These are phyloP conservation scores for Paradoxurus hermaphroditus DNA, from an alignment of 2,113 vertebrate genomes.

Conservation along the genomic window DNA sequence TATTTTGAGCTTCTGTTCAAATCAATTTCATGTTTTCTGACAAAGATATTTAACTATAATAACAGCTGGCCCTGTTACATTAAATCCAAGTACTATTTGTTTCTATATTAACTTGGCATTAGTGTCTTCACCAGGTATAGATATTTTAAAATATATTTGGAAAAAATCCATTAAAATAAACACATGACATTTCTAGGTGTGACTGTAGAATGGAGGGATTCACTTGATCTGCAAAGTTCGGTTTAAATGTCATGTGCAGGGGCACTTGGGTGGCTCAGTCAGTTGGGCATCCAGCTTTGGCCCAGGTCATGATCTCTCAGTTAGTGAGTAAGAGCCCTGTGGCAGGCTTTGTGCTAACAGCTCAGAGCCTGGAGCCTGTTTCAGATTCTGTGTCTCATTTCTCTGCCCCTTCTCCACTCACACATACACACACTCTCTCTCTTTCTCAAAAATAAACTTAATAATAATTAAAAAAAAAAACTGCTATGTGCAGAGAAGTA, in stretches of 20 bases:
- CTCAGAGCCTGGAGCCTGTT: too few relatives aligned
- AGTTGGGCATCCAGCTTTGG: too few relatives aligned
- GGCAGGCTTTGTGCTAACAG: too few relatives aligned
- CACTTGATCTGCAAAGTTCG: background rate
- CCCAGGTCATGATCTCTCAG: too few relatives aligned
- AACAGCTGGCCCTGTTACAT: background rate
- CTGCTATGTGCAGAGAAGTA: background rate
- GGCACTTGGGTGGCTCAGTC: too few relatives aligned
- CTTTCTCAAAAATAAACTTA: too few relatives aligned
- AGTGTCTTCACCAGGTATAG: background rate
- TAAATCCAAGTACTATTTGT: background rate
- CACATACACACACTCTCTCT: too few relatives aligned
- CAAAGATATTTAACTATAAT: slow-evolving; percentile 46
- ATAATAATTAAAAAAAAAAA: too few relatives aligned
- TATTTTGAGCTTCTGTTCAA: slow-evolving; percentile 51
- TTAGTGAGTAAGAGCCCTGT: too few relatives aligned
- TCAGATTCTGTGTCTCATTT: too few relatives aligned
- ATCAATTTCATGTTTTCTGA: slow-evolving; percentile 32
- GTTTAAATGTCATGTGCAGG: background rate
- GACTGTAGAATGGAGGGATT: background rate
- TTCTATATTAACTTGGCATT: background rate
- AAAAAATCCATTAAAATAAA: background rate
- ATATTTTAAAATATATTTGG: background rate
- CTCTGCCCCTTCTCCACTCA: too few relatives aligned
- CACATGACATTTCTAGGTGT: background rate